Conservation (phyloP, 1,140 invertebrate species). For the Drosophila kurseongensis region DNA sequence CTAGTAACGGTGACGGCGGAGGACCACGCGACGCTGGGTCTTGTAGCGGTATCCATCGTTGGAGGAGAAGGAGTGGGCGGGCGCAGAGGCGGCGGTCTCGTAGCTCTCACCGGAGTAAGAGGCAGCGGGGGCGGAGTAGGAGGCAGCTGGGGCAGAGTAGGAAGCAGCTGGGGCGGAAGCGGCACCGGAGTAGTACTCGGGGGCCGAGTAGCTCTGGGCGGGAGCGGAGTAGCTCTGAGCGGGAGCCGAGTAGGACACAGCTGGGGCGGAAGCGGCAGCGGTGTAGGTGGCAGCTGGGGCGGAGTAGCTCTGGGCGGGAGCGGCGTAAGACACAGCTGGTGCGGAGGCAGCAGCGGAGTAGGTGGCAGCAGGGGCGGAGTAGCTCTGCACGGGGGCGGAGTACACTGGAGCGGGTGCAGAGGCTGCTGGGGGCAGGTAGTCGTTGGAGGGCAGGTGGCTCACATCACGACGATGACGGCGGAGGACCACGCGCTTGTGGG, state of each 20-base stretch:
- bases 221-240: conserved; percentile 43
- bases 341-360: conserved; percentile 56
- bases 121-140: conserved; percentile 43
- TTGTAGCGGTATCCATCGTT: conserved; percentile 21
- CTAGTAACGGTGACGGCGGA: conserved; percentile 72
- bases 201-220: conserved; percentile 43
- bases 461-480: conserved; percentile 77
- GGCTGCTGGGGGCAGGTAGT: conserved; percentile 72
- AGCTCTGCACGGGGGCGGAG: conserved; percentile 29
- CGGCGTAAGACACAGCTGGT: conserved; percentile 35
- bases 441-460: conserved; percentile 70
- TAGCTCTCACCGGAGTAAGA: conserved; percentile 33
- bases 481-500: conserved; percentile 11
- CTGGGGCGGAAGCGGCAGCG: conserved; percentile 40
- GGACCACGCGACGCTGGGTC: conserved; percentile 10
- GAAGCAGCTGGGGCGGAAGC: conserved; percentile 45
- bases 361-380: conserved; percentile 37
- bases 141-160: conserved; percentile 23
- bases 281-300: conserved; percentile 36
- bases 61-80: conserved; percentile 30
- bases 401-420: conserved; percentile 45
- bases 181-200: conserved; percentile 54
- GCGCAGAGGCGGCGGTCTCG: conserved; percentile 27
- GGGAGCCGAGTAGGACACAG: conserved; percentile 40
- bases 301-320: conserved; percentile 38